Base-by-base conservation (phyloP, 1,140 invertebrate genomes). In the Eurosta solidaginis region DNA sequence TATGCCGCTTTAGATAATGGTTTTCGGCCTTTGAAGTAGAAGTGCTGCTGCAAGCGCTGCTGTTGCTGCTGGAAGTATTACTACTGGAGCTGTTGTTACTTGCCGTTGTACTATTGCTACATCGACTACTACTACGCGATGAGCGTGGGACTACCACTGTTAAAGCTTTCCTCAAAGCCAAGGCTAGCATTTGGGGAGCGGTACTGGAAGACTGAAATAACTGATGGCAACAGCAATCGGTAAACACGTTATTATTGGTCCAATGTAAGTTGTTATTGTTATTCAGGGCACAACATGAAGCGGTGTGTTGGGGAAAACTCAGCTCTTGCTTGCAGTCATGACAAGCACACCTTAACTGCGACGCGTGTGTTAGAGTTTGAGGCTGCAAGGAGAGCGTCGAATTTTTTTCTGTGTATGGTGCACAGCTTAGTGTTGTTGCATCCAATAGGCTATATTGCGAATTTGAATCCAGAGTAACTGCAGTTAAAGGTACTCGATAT, bases 111-210 rank as follows among this genome's bases (percentile, higher is more conserved):
- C 83, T 85, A 63, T 82, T 85, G 77, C 84, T 86, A 79, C 83
- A 85, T 52, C 84, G 84, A 80, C 85, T 86, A 78, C 85, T 86
- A 80, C 85, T 86, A 49, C 85, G 83, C 17, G 85, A 76, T 45
- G 74, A 77, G 25, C 77, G 86, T 44, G 78, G 68, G 29, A 77
- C 40, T 10, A 79, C 44, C 27, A 59, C 45, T n/a, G 82, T 80
- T n/a, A 85, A 81, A 5, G 79, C 80, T 50, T 81, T 82, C 44
- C 81, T 79, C 36, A 83, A 40, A 0, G 79, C 79, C 54, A 82
- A 50, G n/a, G 77, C 77, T 68, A 82, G 63, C 12, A 77, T 25
- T 6, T 79, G 79, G n/a, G 78, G 73, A 25, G 45, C 68, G 10
- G 17, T 54, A 76, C 52, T 79, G 84, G 84, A 85, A 84, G 84